These are phyloP conservation scores for Drosophila maculinotata DNA, from an alignment of 2,888 invertebrate species.

Conservation along the genomic window DNA sequence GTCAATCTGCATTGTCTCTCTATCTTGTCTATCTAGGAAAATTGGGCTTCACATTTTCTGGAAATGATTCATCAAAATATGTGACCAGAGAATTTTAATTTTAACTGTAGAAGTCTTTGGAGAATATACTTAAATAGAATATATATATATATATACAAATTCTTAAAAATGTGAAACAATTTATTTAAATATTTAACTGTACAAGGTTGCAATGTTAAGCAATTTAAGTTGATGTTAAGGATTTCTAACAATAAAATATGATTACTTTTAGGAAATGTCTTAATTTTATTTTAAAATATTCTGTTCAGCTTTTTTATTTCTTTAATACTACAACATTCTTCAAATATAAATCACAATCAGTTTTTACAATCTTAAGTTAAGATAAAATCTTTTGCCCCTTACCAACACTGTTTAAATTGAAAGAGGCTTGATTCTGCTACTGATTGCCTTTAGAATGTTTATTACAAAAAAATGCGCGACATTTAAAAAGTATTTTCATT, in stretches of 20 bases:
- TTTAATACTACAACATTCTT: no score
- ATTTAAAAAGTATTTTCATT: conserved; percentile 43
- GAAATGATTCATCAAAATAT: not conserved
- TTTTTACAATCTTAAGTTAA: not conserved
- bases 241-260: no score
- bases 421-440: not conserved
- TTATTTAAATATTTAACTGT: no score
- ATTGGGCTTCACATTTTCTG: not conserved
- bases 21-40: not conserved
- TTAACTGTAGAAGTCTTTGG: no score
- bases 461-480: conserved; percentile 27
- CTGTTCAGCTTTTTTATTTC: not conserved
- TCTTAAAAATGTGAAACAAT: no score
- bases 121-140: no score
- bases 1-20: conserved; percentile 26
- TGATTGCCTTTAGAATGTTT: conserved; percentile 16
- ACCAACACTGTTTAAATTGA: not conserved
- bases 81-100: no score
- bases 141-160: no score
- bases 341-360: no score
- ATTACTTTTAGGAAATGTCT: no score
- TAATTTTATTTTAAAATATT: conserved; percentile 6
- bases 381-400: not conserved
- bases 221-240: no score
- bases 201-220: no score